phyloP scores from a whole-genome alignment of 1,140 invertebrate species.

The Drosophila lini region DNA sequence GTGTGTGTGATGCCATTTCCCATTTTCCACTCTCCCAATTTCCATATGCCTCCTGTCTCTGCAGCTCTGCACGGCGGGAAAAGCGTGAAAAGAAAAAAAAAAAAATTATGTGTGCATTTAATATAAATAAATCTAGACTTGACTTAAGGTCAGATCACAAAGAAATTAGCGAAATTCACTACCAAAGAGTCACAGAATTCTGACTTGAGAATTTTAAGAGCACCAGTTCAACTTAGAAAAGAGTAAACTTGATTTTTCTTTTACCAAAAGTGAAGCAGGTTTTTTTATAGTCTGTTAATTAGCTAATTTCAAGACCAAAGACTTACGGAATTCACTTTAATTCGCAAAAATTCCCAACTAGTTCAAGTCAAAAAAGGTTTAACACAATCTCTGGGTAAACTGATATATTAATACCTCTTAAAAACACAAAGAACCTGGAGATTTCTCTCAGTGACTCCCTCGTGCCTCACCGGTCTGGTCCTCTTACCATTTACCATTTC shows the following conservation, averaged over 20 bases:
- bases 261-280: too few relatives aligned
- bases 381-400: too few relatives aligned
- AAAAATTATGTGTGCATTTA: too few relatives aligned
- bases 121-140: too few relatives aligned
- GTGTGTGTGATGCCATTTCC: slow-evolving; percentile 52
- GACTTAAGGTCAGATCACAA: neutral
- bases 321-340: neutral
- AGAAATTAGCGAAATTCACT: neutral
- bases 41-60: slow-evolving; percentile 41
- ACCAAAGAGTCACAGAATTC: too few relatives aligned
- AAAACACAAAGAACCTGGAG: neutral
- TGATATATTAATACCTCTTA: neutral
- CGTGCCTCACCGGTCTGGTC: slow-evolving; percentile 1
- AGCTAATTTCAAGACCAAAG: neutral
- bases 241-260: too few relatives aligned
- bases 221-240: too few relatives aligned
- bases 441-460: neutral
- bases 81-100: neutral
- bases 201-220: too few relatives aligned
- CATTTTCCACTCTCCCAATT: slow-evolving; percentile 26
- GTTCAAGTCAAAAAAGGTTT: neutral
- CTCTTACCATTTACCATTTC: slow-evolving; percentile 41
- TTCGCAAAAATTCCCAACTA: neutral
- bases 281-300: too few relatives aligned
- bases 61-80: slow-evolving; percentile 4